Evolutionary conservation across 2,113 vertebrate species (phyloP).

Genomic region (Megaleporinus macrocephalus): DNA sequence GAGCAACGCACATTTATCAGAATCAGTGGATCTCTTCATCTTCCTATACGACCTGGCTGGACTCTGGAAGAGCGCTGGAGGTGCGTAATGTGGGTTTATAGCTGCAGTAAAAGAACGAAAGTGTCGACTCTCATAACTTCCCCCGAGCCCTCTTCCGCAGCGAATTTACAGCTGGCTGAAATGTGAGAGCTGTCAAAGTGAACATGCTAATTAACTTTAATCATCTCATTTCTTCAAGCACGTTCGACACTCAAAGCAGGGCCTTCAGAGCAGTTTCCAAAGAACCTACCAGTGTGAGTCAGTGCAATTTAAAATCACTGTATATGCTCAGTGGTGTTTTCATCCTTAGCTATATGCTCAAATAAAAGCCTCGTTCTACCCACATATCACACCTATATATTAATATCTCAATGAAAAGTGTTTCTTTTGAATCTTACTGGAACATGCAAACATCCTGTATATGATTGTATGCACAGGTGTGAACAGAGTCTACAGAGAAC

Average conservation of each 20-base stretch:
- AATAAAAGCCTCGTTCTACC: no score
- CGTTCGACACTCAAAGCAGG: not conserved
- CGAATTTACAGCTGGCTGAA: not conserved
- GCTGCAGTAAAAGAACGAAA: not conserved
- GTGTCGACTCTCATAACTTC: not conserved
- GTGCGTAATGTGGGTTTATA: not conserved
- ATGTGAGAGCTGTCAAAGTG: not conserved
- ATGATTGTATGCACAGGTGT: no score
- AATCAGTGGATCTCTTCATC: constrained; percentile 32
- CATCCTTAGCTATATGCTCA: no score
- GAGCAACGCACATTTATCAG: constrained; percentile 45
- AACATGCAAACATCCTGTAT: no score
- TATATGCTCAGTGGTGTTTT: no score
- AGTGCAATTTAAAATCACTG: no score
- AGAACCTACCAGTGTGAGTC: not conserved
- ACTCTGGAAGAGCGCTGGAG: not conserved
- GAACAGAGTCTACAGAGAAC: no score
- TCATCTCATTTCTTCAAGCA: not conserved
- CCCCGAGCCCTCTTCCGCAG: not conserved
- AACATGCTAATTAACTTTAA: not conserved
- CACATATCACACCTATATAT: no score
- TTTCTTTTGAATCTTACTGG: no score
- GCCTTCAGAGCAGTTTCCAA: not conserved
- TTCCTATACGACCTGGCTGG: not conserved
- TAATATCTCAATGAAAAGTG: no score